Evolutionary conservation across 2,113 vertebrate species (phyloP).

Genomic region (Zonotrichia leucophrys): DNA sequence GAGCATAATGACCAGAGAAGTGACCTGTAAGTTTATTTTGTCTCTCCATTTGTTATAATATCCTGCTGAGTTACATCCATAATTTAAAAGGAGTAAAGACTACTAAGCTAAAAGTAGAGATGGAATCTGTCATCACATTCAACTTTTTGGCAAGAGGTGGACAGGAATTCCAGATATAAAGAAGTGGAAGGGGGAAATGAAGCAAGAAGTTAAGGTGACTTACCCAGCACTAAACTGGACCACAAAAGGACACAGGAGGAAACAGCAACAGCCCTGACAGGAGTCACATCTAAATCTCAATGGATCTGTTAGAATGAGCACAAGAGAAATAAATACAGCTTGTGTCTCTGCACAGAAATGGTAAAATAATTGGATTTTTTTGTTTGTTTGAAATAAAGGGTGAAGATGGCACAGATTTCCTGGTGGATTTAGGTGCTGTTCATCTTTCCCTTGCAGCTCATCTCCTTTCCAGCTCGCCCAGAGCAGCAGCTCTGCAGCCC

Average conservation of each 20-base stretch:
- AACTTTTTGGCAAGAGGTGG: background rate
- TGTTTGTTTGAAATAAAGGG: background rate
- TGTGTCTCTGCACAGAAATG: background rate
- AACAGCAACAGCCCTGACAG: background rate
- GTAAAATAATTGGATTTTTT: background rate
- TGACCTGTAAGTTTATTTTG: background rate
- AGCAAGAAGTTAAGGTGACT: background rate
- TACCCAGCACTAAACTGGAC: background rate
- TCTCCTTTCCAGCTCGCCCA: background rate
- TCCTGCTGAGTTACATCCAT: background rate
- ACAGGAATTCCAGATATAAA: background rate
- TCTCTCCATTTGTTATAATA: background rate
- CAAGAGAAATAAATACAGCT: background rate
- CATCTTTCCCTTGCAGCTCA: background rate
- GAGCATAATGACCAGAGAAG: background rate
- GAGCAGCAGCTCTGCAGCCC: background rate
- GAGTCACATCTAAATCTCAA: accelerated
- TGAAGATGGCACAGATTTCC: background rate
- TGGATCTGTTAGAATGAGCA: background rate
- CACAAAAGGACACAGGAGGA: background rate
- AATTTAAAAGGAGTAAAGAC: background rate
- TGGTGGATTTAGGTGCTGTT: background rate
- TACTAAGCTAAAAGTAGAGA: background rate
- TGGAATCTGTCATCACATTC: background rate
- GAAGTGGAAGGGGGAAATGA: background rate